These are phyloP conservation scores for Watsonalla cultraria DNA, from an alignment of 2,888 invertebrate species.

Conservation along the genomic window DNA sequence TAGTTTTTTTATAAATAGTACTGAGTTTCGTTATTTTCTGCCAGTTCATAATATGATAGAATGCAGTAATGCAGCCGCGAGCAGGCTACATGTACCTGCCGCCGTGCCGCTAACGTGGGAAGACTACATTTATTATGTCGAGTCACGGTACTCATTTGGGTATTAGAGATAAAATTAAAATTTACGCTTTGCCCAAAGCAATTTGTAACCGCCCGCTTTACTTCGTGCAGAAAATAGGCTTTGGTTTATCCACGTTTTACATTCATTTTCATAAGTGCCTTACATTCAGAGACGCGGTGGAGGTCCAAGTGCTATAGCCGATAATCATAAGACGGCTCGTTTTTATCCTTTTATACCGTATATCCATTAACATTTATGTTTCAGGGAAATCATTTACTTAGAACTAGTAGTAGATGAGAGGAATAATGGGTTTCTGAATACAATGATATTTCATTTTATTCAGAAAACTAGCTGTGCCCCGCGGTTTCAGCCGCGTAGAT, in stretches of 20 bases:
- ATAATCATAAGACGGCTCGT: conserved; percentile 13
- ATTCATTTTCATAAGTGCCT: conserved; percentile 76
- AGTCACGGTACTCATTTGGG: conserved; percentile 78
- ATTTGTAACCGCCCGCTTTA: conserved; percentile 76
- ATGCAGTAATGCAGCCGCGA: conserved; percentile 12
- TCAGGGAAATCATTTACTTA: neutral
- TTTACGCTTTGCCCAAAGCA: conserved; percentile 78
- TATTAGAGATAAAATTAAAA: conserved; percentile 79
- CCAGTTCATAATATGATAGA: neutral
- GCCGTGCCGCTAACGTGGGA: conserved; percentile 65
- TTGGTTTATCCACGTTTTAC: conserved; percentile 74
- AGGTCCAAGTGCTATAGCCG: conserved; percentile 21
- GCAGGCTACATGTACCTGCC: conserved; percentile 29
- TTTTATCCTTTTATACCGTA: neutral
- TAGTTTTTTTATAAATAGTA: too few species aligned
- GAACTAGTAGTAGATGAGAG: too few species aligned
- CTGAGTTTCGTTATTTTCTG: too few species aligned
- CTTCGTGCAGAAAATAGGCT: conserved; percentile 76
- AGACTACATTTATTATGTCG: conserved; percentile 76
- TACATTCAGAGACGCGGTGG: conserved; percentile 51
- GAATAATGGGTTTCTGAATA: too few species aligned
- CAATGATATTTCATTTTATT: too few species aligned
- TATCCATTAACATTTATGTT: neutral
- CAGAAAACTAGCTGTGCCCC: too few species aligned
- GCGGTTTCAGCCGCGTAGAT: too few species aligned